Percentiles rank a stretch among this genome's conserved stretches.
These are phyloP conservation scores for Bombyx huttoni DNA, from an alignment of 2,888 invertebrate species.

Conservation along the genomic window DNA sequence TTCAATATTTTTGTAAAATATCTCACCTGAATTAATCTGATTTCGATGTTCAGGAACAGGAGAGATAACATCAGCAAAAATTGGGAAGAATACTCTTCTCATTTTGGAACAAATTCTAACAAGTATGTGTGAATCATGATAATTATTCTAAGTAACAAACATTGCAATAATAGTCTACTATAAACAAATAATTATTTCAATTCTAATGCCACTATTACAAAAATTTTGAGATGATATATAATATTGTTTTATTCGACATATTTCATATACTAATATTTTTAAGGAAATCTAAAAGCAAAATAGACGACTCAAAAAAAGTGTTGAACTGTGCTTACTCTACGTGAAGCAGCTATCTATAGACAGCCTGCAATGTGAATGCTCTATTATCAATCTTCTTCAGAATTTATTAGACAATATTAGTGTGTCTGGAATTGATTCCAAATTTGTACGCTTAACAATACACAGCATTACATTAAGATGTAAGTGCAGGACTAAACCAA, in stretches of 20 bases:
- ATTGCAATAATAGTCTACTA: conserved; percentile 20
- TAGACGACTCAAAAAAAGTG: too few species aligned
- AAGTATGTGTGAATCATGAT: conserved; percentile 52
- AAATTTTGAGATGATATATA: background rate
- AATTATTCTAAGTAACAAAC: conserved; percentile 24
- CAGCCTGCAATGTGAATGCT: too few species aligned
- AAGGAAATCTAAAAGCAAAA: too few species aligned
- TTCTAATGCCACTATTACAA: background rate
- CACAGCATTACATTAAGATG: too few species aligned
- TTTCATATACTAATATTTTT: too few species aligned
- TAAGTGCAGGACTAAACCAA: background rate
- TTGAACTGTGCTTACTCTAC: too few species aligned
- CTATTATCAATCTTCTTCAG: too few species aligned
- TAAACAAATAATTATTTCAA: conserved; percentile 40
- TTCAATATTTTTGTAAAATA: background rate
- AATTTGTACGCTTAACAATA: too few species aligned
- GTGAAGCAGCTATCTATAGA: too few species aligned
- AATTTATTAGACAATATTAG: too few species aligned
- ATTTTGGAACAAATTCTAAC: conserved; percentile 56
- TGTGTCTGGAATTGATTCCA: too few species aligned
- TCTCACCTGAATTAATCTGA: conserved; percentile 8
- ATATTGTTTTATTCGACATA: too few species aligned
- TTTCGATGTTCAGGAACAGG: conserved; percentile 60
- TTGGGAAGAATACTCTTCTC: conserved; percentile 53
- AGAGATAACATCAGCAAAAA: conserved; percentile 60